Conservation (phyloP, 92 coral and sea anemone genomes). For the Porites divaricata region DNA sequence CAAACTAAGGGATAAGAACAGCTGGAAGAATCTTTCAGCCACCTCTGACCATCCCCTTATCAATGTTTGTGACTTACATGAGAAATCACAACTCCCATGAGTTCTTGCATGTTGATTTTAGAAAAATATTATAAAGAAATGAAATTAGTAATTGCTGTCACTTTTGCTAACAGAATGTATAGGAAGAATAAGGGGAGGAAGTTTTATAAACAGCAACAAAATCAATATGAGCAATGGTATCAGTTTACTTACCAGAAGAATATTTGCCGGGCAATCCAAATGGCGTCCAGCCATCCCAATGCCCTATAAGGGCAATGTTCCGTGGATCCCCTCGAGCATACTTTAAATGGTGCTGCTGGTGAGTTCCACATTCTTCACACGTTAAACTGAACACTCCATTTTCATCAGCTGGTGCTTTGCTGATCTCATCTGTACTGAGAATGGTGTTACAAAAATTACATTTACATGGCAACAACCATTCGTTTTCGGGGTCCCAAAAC, state of each 20-base stretch:
- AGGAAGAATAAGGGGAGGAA: too few species aligned
- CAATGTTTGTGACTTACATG: too few species aligned
- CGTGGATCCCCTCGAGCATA: constrained; percentile 48
- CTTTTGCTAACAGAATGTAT: too few species aligned
- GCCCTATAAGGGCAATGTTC: constrained; percentile 53
- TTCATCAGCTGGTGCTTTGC: constrained; percentile 1
- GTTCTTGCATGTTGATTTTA: too few species aligned
- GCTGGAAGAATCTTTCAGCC: too few species aligned
- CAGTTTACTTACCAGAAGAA: constrained; percentile 27
- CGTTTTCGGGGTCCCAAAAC: constrained; percentile 41
- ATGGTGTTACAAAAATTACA: constrained; percentile 39
- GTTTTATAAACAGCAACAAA: too few species aligned
- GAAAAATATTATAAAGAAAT: too few species aligned
- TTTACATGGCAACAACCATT: constrained; percentile 48
- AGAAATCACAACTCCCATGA: too few species aligned
- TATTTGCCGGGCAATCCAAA: constrained; percentile 40
- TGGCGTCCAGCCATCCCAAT: constrained; percentile 64
- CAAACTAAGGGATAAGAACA: too few species aligned
- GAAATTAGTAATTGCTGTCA: too few species aligned
- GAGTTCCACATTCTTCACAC: constrained; percentile 42
- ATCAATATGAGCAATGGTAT: too few species aligned
- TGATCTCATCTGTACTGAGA: constrained; percentile 51
- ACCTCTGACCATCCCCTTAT: too few species aligned
- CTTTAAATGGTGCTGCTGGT: neutral
- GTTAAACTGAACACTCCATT: constrained; percentile 17